Evolutionary conservation across 2,888 invertebrate genomes (phyloP).

Genomic region (Drosophila lacicola): DNA sequence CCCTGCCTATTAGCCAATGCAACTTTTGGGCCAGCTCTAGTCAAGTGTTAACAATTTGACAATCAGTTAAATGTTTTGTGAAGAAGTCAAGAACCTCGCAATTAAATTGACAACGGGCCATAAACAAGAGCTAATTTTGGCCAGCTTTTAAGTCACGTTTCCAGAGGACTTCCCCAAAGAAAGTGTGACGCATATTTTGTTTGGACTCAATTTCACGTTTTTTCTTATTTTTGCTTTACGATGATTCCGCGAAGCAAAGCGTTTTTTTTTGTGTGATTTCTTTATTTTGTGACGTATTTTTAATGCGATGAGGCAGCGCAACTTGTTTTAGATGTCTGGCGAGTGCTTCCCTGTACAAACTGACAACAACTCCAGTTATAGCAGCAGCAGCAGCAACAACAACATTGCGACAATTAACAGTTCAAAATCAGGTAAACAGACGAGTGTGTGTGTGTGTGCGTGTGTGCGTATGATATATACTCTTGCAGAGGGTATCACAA

Average conservation of each 20-base stretch:
- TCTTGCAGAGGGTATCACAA: neutral
- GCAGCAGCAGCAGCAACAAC: slow-evolving; percentile 9
- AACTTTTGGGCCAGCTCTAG: too few relatives aligned
- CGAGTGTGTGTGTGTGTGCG: too few relatives aligned
- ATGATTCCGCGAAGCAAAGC: slow-evolving; percentile 15
- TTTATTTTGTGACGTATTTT: slow-evolving; percentile 36
- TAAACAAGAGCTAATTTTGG: neutral
- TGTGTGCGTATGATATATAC: neutral
- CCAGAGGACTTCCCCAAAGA: slow-evolving; percentile 49
- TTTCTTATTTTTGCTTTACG: slow-evolving; percentile 15
- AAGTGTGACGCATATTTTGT: slow-evolving; percentile 62
- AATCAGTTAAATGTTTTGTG: neutral
- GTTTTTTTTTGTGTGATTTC: slow-evolving; percentile 22
- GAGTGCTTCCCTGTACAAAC: slow-evolving; percentile 50
- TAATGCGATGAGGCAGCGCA: slow-evolving; percentile 1
- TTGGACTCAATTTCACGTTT: neutral
- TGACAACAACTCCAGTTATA: slow-evolving; percentile 8
- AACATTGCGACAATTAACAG: slow-evolving; percentile 51
- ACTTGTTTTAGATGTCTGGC: slow-evolving; percentile 21
- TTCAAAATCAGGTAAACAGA: slow-evolving; percentile 23
- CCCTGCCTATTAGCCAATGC: neutral
- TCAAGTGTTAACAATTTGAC: too few relatives aligned
- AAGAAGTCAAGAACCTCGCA: neutral
- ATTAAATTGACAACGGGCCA: neutral
- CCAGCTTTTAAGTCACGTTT: slow-evolving; percentile 58